A percentile compares a stretch with the other conserved stretches of the same genome.
Evolutionary conservation across 2,797 vertebrate genomes (phyloP).

Genomic region (Notoglanidium macrostoma): DNA sequence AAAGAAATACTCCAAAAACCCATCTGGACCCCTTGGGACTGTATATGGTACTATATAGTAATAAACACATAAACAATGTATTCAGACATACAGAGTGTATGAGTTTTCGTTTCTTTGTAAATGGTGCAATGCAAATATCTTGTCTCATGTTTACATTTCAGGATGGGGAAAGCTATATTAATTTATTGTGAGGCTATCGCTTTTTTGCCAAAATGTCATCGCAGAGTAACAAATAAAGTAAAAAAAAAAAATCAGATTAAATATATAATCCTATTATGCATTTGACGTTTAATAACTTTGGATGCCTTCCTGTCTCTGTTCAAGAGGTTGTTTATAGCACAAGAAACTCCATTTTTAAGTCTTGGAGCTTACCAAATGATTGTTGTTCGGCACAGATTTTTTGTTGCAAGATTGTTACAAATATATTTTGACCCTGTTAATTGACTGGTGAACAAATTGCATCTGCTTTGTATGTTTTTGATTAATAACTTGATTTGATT

Average conservation of each 20-base stretch:
- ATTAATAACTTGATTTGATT: not conserved
- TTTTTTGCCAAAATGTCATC: not conserved
- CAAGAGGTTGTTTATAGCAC: slow-evolving; percentile 8
- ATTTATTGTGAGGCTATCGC: slow-evolving; percentile 28
- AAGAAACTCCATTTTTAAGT: not conserved
- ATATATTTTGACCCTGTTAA: slow-evolving; percentile 7
- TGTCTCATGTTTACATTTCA: slow-evolving; percentile 53
- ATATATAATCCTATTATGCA: slow-evolving; percentile 5
- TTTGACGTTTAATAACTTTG: slow-evolving; percentile 2
- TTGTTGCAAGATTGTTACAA: slow-evolving; percentile 15
- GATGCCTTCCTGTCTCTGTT: not conserved
- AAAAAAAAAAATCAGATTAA: not conserved
- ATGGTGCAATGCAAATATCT: slow-evolving; percentile 39
- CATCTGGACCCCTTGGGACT: slow-evolving; percentile 33
- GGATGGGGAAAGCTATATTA: slow-evolving; percentile 27
- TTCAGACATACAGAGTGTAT: slow-evolving; percentile 31
- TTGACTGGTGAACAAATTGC: not conserved
- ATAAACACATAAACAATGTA: slow-evolving; percentile 20
- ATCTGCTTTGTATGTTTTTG: slow-evolving; percentile 19
- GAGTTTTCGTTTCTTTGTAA: slow-evolving; percentile 5
- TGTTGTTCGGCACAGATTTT: not conserved
- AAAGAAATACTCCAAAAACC: slow-evolving; percentile 44
- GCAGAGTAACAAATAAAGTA: not conserved
- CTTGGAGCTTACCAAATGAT: not conserved
- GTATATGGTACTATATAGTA: slow-evolving; percentile 11